Evolutionary conservation across 2,888 invertebrate species (phyloP).

Genomic region (Brachyopa scutellaris): DNA sequence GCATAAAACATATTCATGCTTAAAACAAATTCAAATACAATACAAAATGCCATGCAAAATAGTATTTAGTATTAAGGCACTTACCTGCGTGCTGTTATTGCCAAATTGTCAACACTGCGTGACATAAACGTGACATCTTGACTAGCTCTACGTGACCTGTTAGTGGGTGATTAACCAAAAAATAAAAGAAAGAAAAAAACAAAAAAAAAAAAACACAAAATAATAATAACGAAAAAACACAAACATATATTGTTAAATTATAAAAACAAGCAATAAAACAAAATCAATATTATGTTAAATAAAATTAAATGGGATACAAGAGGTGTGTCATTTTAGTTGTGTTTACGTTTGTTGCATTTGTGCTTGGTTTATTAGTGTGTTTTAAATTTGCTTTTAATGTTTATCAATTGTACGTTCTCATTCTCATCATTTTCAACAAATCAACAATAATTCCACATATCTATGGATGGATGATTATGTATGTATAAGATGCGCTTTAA

Average conservation of each 20-base stretch:
- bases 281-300: constrained; percentile 64
- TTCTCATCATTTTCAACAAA: too few species aligned
- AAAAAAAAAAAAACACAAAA: constrained; percentile 78
- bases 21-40: neutral
- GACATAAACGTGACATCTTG: constrained; percentile 88
- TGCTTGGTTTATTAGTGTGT: neutral
- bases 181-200: constrained; percentile 78
- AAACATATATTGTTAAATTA: constrained; percentile 73
- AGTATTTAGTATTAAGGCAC: constrained; percentile 74
- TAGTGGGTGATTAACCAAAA: constrained; percentile 74
- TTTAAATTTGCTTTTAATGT: neutral
- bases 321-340: neutral
- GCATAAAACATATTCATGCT: constrained; percentile 36
- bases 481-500: too few species aligned
- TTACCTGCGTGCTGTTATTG: constrained; percentile 85
- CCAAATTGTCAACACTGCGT: constrained; percentile 86
- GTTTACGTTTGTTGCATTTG: neutral
- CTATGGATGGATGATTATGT: too few species aligned
- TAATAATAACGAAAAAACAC: constrained; percentile 76
- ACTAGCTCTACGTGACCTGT: constrained; percentile 93
- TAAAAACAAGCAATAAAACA: constrained; percentile 75
- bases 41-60: constrained; percentile 49
- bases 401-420: too few species aligned
- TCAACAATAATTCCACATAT: too few species aligned
- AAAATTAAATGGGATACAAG: neutral